Percentiles rank a stretch among this genome's conserved stretches.
Conservation (phyloP, 2,888 invertebrate genomes). For the Caenorhabditis doughertyi region DNA sequence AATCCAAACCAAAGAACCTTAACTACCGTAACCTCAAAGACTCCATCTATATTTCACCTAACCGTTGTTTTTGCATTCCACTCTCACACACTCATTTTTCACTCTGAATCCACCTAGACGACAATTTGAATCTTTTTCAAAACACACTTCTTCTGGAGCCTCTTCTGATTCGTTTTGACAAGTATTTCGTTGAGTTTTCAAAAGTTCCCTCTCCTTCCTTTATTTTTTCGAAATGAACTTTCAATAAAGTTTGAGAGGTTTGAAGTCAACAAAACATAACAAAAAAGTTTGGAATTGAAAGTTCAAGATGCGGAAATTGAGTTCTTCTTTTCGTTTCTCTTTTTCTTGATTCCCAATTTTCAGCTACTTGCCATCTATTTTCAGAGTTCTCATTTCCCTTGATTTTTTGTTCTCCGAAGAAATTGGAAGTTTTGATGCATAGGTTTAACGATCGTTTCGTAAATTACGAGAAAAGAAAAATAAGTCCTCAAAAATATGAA, state of each 20-base stretch:
- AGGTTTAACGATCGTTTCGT: constrained; percentile 1
- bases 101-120: background rate
- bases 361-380: background rate
- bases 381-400: constrained; percentile 14
- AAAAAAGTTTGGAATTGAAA: constrained; percentile 9
- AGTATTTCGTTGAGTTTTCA: background rate
- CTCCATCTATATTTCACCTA: background rate
- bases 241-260: background rate
- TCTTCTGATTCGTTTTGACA: constrained; percentile 21
- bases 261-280: background rate
- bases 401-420: background rate
- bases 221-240: background rate
- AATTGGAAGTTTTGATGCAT: background rate
- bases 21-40: background rate
- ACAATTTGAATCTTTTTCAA: background rate
- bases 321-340: constrained; percentile 9
- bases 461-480: constrained; percentile 13
- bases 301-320: constrained; percentile 29
- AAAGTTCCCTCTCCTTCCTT: background rate
- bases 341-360: background rate
- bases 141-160: background rate
- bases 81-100: background rate
- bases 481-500: background rate
- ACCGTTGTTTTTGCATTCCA: background rate
- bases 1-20: too few species aligned